Base-by-base conservation (phyloP, 2,888 invertebrate genomes). In the Drosophila infuscata region DNA sequence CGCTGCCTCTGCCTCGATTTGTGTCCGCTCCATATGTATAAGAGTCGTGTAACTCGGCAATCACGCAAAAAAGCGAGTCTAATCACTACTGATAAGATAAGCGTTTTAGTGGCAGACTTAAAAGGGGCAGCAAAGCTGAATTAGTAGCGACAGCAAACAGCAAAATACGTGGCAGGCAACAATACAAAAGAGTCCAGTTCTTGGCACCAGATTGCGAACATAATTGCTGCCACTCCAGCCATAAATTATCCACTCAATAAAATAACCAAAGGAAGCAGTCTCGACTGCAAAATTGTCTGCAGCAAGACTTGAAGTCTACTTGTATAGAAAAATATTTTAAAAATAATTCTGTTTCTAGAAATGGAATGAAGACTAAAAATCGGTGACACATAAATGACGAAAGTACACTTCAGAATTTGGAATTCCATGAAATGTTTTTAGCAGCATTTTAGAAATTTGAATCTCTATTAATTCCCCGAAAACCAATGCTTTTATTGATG, bases 51-150 rank as follows among this genome's bases (percentile, higher is more conserved):
- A 29, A 33, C 58, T 62, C 35, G 51, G 63, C 70, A 71, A 79
- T 67, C 68, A 72, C 60, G 59, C 63, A 63, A 71, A 59, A 59
- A 12, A 67, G 64, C 49, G 51, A 61, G 58, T 77, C 79, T 83
- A 87, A 87, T 82, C 84, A 84, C 67, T 71, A 66, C 76, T 74
- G 81, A 76, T 87, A 80, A 74, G 70, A 69, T 88, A 88, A 85
- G 74, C 79, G 83, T 65, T 65, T 73, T 53, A 73, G 51, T 58
- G 60, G 38, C 63, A 69, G 48, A 54, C 57, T 48, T 54, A 32
- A 41, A 62, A 56, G 56, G 63, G 46, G 67, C 52, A 70, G 59
- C 56, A 62, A 58, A 62, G 32, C 66, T 43, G 15, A 49, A 60
- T 61, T 46, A 35, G 43, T 35, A 62, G 1, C 30, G n/a, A 41